A percentile compares a stretch with the other conserved stretches of the same genome.
Conservation (phyloP, 2,888 invertebrate species). For the Drosophila ezoana region DNA sequence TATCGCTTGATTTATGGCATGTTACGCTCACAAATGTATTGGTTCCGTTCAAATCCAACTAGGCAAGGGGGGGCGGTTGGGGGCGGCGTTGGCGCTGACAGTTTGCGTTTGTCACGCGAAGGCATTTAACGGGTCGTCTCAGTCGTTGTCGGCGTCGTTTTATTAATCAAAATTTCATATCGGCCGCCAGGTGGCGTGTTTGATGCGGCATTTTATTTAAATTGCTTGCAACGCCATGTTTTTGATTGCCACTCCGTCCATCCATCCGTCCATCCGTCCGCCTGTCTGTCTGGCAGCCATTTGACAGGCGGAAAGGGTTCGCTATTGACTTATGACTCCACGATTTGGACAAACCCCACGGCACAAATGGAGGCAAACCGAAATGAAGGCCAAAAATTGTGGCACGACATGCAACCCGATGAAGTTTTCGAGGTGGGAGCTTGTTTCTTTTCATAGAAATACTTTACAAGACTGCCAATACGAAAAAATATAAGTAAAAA, state of each 20-base stretch:
- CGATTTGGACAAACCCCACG: conserved; percentile 25
- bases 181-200: conserved; percentile 58
- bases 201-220: conserved; percentile 64
- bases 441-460: neutral
- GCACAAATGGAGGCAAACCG: conserved; percentile 8
- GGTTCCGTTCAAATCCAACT: conserved; percentile 71
- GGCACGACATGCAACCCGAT: conserved; percentile 52
- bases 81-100: conserved; percentile 45
- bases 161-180: conserved; percentile 68
- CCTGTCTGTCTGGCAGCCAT: conserved; percentile 35
- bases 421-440: conserved; percentile 12
- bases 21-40: conserved; percentile 69
- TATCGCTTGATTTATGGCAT: conserved; percentile 76
- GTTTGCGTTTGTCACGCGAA: conserved; percentile 79
- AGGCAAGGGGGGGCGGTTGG: neutral
- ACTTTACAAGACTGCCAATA: neutral
- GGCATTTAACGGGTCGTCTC: conserved; percentile 65
- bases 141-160: conserved; percentile 53
- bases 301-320: conserved; percentile 73
- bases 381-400: conserved; percentile 14
- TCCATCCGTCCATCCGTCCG: conserved; percentile 8
- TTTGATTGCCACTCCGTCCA: conserved; percentile 40
- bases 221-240: conserved; percentile 61
- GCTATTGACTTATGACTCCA: conserved; percentile 65
- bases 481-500: neutral